Evolutionary conservation across 2,888 invertebrate species (phyloP).

Genomic region (Drosophila neotestacea): DNA sequence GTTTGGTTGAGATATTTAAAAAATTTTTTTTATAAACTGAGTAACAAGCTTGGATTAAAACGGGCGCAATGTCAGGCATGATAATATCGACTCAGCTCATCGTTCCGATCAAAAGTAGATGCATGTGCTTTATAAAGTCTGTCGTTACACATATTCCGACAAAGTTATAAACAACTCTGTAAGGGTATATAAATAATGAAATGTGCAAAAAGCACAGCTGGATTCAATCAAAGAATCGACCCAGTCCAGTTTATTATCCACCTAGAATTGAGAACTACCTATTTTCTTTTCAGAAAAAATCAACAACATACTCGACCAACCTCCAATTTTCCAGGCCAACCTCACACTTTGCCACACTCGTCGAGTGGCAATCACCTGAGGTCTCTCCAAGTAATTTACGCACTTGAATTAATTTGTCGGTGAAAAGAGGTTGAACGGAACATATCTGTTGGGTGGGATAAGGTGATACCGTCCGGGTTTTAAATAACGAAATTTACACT

Average conservation of each 20-base stretch:
- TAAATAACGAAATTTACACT: conserved; percentile 50
- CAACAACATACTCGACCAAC: conserved; percentile 28
- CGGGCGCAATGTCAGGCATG: no score
- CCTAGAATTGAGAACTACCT: conserved; percentile 7
- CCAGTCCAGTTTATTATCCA: neutral
- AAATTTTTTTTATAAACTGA: no score
- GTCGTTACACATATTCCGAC: no score
- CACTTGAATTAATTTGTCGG: conserved; percentile 75
- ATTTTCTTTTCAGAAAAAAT: conserved; percentile 45
- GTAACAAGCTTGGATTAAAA: no score
- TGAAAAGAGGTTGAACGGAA: conserved; percentile 51
- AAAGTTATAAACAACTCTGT: no score
- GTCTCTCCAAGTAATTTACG: conserved; percentile 73
- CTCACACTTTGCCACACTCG: conserved; percentile 24
- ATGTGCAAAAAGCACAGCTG: conserved; percentile 50
- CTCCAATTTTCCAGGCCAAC: conserved; percentile 63
- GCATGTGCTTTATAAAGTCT: no score
- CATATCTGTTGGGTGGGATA: conserved; percentile 16
- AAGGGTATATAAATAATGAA: neutral
- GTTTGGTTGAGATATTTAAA: no score
- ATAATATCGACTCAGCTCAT: no score
- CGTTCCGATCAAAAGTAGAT: no score
- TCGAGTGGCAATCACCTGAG: conserved; percentile 72
- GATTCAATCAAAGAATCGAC: neutral
- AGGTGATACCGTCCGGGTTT: conserved; percentile 19